Evolutionary conservation across 2,797 vertebrate genomes (phyloP).

Genomic region (Hippoglossus hippoglossus): DNA sequence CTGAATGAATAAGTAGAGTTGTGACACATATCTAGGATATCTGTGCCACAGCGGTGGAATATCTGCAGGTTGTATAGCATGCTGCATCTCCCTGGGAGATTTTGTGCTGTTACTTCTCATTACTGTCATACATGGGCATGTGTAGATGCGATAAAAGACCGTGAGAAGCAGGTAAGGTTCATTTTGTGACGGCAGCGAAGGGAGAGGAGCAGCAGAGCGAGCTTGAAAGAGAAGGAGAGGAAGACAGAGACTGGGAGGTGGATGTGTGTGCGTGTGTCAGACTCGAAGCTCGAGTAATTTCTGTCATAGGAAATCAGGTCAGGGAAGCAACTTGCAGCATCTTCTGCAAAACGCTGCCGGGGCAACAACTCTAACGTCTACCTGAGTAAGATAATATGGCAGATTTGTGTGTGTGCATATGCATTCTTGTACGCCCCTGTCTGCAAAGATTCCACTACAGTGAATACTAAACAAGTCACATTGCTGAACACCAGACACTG

Average conservation of each 20-base stretch:
- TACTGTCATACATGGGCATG: slow-evolving; percentile 45
- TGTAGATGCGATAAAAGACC: slow-evolving; percentile 36
- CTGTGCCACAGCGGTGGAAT: slow-evolving; percentile 27
- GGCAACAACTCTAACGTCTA: slow-evolving; percentile 30
- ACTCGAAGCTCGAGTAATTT: slow-evolving; percentile 71
- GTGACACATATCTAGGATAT: slow-evolving; percentile 53
- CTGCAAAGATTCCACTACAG: slow-evolving; percentile 2
- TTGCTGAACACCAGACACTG: slow-evolving; percentile 7
- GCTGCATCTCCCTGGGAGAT: slow-evolving; percentile 28
- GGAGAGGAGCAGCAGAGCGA: slow-evolving; percentile 26
- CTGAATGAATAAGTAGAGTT: slow-evolving; percentile 36
- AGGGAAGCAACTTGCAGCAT: slow-evolving; percentile 61
- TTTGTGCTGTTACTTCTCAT: slow-evolving; percentile 25
- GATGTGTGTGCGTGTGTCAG: slow-evolving; percentile 27
- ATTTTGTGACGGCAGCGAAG: slow-evolving; percentile 20
- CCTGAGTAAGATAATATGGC: slow-evolving; percentile 17
- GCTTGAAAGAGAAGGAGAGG: slow-evolving; percentile 43
- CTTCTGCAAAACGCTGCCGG: slow-evolving; percentile 41
- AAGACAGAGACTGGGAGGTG: slow-evolving; percentile 24
- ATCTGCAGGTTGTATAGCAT: slow-evolving; percentile 28
- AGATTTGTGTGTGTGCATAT: not conserved
- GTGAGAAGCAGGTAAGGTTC: slow-evolving; percentile 45
- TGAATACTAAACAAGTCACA: slow-evolving; percentile 21
- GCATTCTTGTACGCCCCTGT: not conserved
- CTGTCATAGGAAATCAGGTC: slow-evolving; percentile 81